Evolutionary conservation across 2,797 vertebrate species (phyloP), one percentile per base, ranked within the genome.

Genomic region (Siniperca obscura): DNA sequence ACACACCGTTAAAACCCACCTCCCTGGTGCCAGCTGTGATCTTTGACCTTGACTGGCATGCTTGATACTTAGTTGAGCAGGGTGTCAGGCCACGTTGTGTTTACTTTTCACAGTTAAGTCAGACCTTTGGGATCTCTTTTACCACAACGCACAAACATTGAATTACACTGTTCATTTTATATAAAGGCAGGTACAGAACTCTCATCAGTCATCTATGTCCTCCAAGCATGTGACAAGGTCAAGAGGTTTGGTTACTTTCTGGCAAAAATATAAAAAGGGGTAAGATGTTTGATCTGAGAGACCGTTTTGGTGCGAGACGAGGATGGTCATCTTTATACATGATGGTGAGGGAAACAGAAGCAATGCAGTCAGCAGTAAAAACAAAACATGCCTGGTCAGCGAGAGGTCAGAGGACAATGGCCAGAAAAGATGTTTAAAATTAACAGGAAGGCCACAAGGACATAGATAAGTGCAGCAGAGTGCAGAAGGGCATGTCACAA

Each of bases 31-130:
- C 70, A 81, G 81, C 78, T 70, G 11, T 61, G 75, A 82, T n/a
- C 81, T 78, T 66, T 84, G 62, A 76, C 82, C 70, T 61, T 14
- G 21, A 55, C 82, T 60, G 66, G 4, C 53, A 13, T 13, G 56
- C 76, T 73, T 60, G 68, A 70, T 42, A 34, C 30, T 44, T 52
- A 30, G 53, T 42, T 40, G 44, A 50, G 46, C 52, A 4, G 40
- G 27, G 36, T 69, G 66, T 42, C 64, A 30, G 42, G 36, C 12
- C 10, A 16, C 48, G 27, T 16, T 75, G 48, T 59, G 53, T 80
- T 34, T 34, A 56, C 34, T 83, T 69, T 53, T 64, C 42, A 57
- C 60, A 60, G 42, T 61, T 57, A 19, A 34, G 48, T 76, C 30
- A 17, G 68, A 55, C 44, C 34, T 57, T 46, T 44, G 4, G 34